phyloP scores from a whole-genome alignment of 2,113 vertebrate species.

The Manacus vitellinus region DNA sequence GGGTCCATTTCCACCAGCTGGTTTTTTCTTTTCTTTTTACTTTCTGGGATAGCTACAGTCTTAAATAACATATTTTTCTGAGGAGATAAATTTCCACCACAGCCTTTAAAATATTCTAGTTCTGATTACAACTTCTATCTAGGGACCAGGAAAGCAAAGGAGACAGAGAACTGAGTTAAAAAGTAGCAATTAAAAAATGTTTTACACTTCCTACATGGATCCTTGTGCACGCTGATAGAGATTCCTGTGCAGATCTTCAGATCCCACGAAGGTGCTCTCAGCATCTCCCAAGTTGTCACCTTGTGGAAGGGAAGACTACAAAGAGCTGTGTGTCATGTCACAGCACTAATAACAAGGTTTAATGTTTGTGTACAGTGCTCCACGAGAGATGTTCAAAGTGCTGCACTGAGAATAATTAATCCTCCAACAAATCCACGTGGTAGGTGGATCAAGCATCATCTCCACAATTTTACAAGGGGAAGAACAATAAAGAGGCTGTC shows the following conservation, averaged over 20 bases:
- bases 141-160: neutral
- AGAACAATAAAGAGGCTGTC: conserved; percentile 14
- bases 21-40: neutral
- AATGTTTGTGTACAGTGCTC: neutral
- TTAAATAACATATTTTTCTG: neutral
- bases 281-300: neutral
- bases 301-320: neutral
- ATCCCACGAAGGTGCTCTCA: neutral
- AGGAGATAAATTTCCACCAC: neutral
- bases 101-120: neutral
- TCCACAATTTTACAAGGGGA: neutral
- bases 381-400: conserved; percentile 6
- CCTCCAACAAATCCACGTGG: neutral
- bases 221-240: neutral
- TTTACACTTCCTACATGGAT: neutral
- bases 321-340: neutral
- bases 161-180: neutral
- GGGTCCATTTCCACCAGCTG: neutral
- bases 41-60: neutral
- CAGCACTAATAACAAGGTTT: neutral
- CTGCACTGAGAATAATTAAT: conserved; percentile 29
- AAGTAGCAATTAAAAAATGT: neutral
- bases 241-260: neutral
- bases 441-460: conserved; percentile 38
- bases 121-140: neutral